A percentile compares a stretch with the other conserved stretches of the same genome.
phyloP scores from a whole-genome alignment of 2,888 invertebrate species.

The Eupithecia tripunctaria region DNA sequence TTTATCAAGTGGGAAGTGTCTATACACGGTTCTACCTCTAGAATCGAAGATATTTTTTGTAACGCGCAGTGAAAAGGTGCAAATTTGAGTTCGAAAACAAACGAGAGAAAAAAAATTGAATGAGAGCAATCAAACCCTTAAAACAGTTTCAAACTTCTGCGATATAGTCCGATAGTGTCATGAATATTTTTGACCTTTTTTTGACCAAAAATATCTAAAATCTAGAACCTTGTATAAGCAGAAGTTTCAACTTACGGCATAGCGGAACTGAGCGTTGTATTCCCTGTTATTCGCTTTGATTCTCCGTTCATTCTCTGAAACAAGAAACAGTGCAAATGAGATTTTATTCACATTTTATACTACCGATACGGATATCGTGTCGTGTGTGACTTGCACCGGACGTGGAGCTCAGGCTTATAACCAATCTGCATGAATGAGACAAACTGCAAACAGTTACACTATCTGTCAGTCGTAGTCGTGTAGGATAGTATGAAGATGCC shows the following conservation, averaged over 20 bases:
- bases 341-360: conserved; percentile 10
- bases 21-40: neutral
- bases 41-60: neutral
- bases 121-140: neutral
- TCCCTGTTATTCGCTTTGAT: conserved; percentile 98
- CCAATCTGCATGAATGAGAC: neutral
- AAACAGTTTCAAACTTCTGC: neutral
- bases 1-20: neutral
- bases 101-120: neutral
- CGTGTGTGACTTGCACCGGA: neutral
- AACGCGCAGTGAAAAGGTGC: neutral
- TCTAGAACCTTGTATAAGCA: neutral
- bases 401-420: neutral
- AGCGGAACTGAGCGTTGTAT: conserved; percentile 98
- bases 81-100: neutral
- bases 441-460: neutral
- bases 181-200: neutral
- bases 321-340: conserved; percentile 62
- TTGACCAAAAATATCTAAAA: neutral
- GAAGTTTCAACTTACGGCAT: conserved; percentile 92
- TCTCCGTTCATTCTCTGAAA: conserved; percentile 97
- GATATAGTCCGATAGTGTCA: neutral
- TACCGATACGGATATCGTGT: conserved; percentile 1
- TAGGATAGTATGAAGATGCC: neutral
- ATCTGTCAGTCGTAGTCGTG: neutral